Conservation (phyloP, 2,113 vertebrate genomes). For the Phrynosoma platyrhinos region DNA sequence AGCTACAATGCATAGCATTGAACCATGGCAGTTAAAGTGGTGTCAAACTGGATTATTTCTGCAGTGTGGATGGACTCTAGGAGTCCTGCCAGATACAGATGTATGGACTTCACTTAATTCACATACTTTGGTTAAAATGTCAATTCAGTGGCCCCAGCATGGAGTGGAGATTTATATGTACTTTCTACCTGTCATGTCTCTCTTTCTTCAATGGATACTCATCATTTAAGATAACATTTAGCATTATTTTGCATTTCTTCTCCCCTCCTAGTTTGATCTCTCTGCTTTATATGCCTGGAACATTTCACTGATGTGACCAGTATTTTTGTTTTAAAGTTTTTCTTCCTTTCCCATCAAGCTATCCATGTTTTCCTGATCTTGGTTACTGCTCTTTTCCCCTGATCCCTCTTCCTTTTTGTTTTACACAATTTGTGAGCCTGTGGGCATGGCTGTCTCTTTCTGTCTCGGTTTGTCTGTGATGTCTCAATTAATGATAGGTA, state of each 20-base stretch:
- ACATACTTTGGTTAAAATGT: too few relatives aligned
- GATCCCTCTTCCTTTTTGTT: neutral
- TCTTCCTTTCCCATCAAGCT: too few relatives aligned
- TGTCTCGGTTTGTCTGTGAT: neutral
- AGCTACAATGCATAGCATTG: too few relatives aligned
- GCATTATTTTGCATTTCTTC: too few relatives aligned
- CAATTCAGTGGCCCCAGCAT: neutral
- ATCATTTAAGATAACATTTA: too few relatives aligned
- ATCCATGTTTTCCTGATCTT: neutral
- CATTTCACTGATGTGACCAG: neutral
- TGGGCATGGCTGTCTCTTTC: neutral
- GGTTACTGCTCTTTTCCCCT: neutral
- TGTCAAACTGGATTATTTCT: too few relatives aligned
- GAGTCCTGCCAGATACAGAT: neutral
- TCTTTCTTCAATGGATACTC: neutral
- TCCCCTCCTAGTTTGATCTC: neutral
- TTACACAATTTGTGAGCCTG: neutral
- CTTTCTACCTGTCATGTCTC: neutral
- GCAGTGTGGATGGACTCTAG: neutral
- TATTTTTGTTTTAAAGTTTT: neutral
- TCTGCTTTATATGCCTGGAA: neutral
- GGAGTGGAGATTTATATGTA: neutral
- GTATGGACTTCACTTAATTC: neutral
- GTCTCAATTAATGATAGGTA: neutral
- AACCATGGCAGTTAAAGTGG: too few relatives aligned